Percentiles rank a stretch among this genome's conserved stretches.
These are phyloP conservation scores for Vulpes ferrilata DNA, from an alignment of 2,113 vertebrate genomes.

Conservation along the genomic window DNA sequence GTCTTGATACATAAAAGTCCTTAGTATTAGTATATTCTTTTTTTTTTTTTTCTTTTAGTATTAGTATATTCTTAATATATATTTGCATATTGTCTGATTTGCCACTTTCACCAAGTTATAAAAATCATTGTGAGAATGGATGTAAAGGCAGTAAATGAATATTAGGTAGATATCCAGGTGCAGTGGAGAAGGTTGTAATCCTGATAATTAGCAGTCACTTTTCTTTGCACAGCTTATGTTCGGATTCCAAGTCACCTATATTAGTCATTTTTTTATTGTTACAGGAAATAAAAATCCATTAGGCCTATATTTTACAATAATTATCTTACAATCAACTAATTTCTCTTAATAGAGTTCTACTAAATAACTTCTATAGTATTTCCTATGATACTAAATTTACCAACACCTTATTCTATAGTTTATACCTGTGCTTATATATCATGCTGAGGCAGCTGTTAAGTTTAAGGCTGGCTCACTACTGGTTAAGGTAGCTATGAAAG, in stretches of 20 bases:
- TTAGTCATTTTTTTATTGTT: neutral
- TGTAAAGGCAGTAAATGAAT: neutral
- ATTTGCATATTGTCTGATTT: neutral
- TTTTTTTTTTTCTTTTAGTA: no score
- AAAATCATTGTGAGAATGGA: neutral
- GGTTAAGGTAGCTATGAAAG: neutral
- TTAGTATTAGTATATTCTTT: neutral
- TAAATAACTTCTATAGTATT: neutral
- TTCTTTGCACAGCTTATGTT: neutral
- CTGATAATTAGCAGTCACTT: neutral
- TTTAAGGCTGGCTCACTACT: neutral
- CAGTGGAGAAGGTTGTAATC: neutral
- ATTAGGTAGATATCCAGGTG: neutral
- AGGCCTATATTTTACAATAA: neutral
- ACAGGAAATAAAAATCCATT: neutral
- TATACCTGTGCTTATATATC: no score
- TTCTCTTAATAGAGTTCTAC: neutral
- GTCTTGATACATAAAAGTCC: neutral
- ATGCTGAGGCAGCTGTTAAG: neutral
- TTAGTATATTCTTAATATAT: neutral
- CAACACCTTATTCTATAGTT: neutral
- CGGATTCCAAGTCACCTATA: neutral
- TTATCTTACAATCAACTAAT: neutral
- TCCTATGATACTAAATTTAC: neutral
- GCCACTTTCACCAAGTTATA: neutral